These are phyloP conservation scores for Holothuria scabra DNA, from an alignment of 53 echinoderm and acorn worm species.

Conservation along the genomic window DNA sequence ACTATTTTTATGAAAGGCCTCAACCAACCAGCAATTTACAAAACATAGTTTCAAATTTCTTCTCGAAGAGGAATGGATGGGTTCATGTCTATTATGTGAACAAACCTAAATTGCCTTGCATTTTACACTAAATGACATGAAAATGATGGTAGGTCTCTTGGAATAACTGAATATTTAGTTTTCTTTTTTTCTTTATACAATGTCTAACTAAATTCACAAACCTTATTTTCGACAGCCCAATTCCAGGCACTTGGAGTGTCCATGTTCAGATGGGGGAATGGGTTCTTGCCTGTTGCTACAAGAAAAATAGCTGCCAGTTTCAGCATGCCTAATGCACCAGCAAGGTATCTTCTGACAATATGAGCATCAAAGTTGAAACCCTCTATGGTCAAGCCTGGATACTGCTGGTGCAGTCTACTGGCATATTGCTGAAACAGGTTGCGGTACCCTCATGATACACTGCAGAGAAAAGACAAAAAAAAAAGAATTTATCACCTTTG, in stretches of 20 bases:
- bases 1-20: no score
- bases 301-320: constrained; percentile 79
- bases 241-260: constrained; percentile 81
- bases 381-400: constrained; percentile 87
- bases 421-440: constrained; percentile 96
- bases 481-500: no score
- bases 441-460: constrained; percentile 99
- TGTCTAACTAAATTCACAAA: constrained; percentile 44
- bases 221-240: constrained; percentile 97
- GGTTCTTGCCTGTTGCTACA: constrained; percentile 82
- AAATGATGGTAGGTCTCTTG: no score
- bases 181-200: no score
- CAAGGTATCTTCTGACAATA: constrained; percentile 77
- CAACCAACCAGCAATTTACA: no score
- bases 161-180: no score
- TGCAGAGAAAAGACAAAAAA: constrained; percentile 30
- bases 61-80: no score
- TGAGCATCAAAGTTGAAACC: constrained; percentile 93
- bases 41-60: no score
- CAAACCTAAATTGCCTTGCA: no score
- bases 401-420: constrained; percentile 79
- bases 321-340: constrained; percentile 69
- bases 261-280: constrained; percentile 76
- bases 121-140: no score
- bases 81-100: no score